A percentile compares a stretch with the other conserved stretches of the same genome.
These are phyloP conservation scores for Cyanoderma ruficeps DNA, from an alignment of 2,113 vertebrate species.

Conservation along the genomic window DNA sequence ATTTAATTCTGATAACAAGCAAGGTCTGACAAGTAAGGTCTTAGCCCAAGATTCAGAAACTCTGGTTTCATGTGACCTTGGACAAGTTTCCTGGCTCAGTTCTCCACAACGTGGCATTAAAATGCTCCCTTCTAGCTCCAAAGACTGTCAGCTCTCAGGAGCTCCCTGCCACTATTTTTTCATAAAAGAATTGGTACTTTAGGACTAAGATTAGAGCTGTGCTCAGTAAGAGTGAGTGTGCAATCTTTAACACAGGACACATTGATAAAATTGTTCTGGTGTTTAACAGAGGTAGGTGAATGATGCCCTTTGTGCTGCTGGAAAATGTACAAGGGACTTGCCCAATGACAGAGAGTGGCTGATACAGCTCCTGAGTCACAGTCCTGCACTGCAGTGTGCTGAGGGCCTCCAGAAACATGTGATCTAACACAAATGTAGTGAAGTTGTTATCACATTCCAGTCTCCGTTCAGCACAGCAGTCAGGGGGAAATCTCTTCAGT, in stretches of 20 bases:
- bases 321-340: neutral
- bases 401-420: neutral
- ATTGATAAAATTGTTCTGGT: neutral
- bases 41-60: neutral
- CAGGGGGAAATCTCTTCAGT: neutral
- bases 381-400: neutral
- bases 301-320: neutral
- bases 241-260: neutral
- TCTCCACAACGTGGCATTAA: neutral
- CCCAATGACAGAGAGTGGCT: neutral
- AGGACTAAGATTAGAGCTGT: neutral
- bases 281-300: constrained; percentile 30
- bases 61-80: neutral
- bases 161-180: neutral
- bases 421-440: neutral
- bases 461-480: neutral
- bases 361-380: neutral
- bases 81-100: neutral
- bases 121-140: neutral
- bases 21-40: neutral
- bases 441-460: neutral
- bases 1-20: neutral
- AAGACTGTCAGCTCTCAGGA: neutral
- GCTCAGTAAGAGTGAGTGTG: neutral
- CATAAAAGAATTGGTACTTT: neutral